These are phyloP conservation scores for Zaprionus capensis DNA, from an alignment of 1,140 invertebrate genomes.

Conservation along the genomic window DNA sequence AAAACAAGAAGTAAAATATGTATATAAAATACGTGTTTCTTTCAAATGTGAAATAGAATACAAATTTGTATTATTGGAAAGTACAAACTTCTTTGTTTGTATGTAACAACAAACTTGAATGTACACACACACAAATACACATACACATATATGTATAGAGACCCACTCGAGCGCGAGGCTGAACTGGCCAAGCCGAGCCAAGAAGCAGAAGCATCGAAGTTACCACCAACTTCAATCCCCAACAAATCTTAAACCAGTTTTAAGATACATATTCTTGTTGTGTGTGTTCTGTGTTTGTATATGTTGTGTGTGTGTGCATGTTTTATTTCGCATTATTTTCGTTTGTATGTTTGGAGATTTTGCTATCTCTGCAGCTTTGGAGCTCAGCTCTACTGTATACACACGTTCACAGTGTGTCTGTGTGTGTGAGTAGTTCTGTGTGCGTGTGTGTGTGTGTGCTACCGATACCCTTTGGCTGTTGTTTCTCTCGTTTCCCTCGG, in stretches of 20 bases:
- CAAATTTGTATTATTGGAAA: slow-evolving; percentile 40
- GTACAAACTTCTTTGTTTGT: slow-evolving; percentile 39
- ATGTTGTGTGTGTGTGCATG: slow-evolving; percentile 53
- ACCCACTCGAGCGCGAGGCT: slow-evolving; percentile 34
- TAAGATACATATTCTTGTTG: slow-evolving; percentile 78
- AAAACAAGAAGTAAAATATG: slow-evolving; percentile 13
- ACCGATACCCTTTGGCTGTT: slow-evolving; percentile 48
- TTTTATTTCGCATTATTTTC: slow-evolving; percentile 76
- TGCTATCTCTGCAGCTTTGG: slow-evolving; percentile 67
- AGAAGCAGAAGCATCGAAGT: slow-evolving; percentile 62
- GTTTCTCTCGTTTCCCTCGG: slow-evolving; percentile 38
- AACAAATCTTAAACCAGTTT: slow-evolving; percentile 82
- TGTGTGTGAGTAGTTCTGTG: background rate
- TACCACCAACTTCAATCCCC: slow-evolving; percentile 75
- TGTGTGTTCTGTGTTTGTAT: slow-evolving; percentile 46
- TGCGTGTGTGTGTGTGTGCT: slow-evolving; percentile 5
- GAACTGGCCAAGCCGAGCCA: slow-evolving; percentile 35
- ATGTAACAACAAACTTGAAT: slow-evolving; percentile 31
- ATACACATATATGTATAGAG: slow-evolving; percentile 14
- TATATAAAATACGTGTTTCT: slow-evolving; percentile 26
- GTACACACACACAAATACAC: slow-evolving; percentile 38
- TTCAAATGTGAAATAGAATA: slow-evolving; percentile 30
- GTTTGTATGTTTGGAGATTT: slow-evolving; percentile 57
- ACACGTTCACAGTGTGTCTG: background rate
- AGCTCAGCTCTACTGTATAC: background rate